Evolutionary conservation across 2,797 vertebrate genomes (phyloP).

Genomic region (Gymnoscopelus microlampas): DNA sequence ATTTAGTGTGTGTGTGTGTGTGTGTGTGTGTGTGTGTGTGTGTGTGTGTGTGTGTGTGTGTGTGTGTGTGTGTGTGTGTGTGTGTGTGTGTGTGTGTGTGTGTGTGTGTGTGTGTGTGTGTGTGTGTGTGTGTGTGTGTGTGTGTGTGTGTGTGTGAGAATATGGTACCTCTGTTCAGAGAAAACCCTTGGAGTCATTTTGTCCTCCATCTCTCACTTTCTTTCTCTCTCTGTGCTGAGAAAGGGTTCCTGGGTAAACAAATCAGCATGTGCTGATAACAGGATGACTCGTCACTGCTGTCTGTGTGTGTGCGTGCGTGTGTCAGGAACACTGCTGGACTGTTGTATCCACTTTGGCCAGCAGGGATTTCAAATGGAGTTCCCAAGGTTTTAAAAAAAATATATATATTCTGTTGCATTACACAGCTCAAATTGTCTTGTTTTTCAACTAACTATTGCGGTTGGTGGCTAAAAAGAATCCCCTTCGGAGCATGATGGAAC

Average conservation of each 20-base stretch:
- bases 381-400: too few species aligned
- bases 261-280: too few species aligned
- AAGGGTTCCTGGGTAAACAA: too few species aligned
- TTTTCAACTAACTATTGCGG: background rate
- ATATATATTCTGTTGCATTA: background rate
- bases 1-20: background rate
- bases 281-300: too few species aligned
- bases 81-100: background rate
- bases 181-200: too few species aligned
- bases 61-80: constrained; percentile 6
- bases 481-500: too few species aligned
- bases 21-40: constrained; percentile 6
- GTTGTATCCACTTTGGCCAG: too few species aligned
- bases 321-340: too few species aligned
- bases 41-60: background rate
- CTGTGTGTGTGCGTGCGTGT: too few species aligned
- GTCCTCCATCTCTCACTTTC: background rate
- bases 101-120: background rate
- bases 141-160: background rate
- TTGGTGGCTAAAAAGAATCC: background rate
- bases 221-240: background rate
- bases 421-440: background rate
- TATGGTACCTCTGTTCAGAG: too few species aligned
- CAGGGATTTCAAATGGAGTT: too few species aligned
- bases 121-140: constrained; percentile 4